Evolutionary conservation across 2,113 vertebrate genomes (phyloP), one percentile per base, ranked within the genome.

Genomic region (Phylloscopus whistleri): DNA sequence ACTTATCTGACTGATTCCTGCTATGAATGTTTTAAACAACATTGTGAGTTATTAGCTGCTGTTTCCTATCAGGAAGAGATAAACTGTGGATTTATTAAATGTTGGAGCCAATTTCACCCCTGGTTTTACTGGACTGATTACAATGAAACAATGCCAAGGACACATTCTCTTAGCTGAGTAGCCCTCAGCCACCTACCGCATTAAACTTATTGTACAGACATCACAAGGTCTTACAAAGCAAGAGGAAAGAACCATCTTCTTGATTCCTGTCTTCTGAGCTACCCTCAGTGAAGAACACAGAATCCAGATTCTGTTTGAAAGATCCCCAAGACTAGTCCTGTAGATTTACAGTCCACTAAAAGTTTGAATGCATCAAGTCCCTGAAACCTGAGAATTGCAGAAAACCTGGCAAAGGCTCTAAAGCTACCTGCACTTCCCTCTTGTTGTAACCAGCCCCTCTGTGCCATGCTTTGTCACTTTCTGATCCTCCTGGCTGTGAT

Each of bases 21-120:
- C 82, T 92, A 64, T 15, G 56, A 95, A 63, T 68, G 30, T 81
- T 94, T 91, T 69, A 91, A 93, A 84, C 83, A 94, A 77, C 68
- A 78, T 22, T 75, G 68, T 92, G 90, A 96, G 79, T 87, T 92
- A 72, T 70, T 53, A 86, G 90, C 88, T 93, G 83, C 83, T 92
- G 88, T 87, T 97, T 96, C 93, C 93, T 94, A 75, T 82, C 79
- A 97, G 94, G 90, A 96, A 96, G 83, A 95, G 94, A 97, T 60
- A 94, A 95, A 94, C 66, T 28, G 37, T 41, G 66, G 48, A 78
- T 95, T 90, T 88, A 86, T 78, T 86, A 48, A 64, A 80, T 41
- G 60, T 23, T 81, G 88, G 48, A 94, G 51, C 41, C 70, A 90
- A n/a, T 67, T 80, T 90, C 79, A 74, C 13, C 14, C 27, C 52